A percentile compares a stretch with the other conserved stretches of the same genome.
Evolutionary conservation across 1,140 invertebrate genomes (phyloP).

Genomic region (Heliothis subflexa): DNA sequence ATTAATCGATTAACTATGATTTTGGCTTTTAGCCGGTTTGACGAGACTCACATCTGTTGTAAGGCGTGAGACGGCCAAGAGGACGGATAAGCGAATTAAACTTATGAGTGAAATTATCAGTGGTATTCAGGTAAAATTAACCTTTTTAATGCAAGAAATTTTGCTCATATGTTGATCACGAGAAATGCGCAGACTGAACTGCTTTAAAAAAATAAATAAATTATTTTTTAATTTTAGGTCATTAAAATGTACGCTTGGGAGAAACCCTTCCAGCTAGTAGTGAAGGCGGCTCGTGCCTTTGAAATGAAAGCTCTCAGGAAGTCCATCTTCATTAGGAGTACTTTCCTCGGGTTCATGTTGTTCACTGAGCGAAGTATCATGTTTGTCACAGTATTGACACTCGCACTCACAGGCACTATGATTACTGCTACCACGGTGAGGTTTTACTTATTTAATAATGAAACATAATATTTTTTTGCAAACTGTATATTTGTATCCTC

Average conservation of each 20-base stretch:
- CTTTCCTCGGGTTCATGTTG: slow-evolving; percentile 88
- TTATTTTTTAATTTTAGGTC: slow-evolving; percentile 82
- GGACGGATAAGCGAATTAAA: slow-evolving; percentile 92
- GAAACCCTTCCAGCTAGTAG: slow-evolving; percentile 87
- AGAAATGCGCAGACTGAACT: neutral
- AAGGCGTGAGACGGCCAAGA: slow-evolving; percentile 87
- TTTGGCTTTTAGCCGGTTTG: slow-evolving; percentile 64
- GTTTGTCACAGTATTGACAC: slow-evolving; percentile 88
- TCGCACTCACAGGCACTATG: slow-evolving; percentile 87
- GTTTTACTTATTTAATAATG: neutral
- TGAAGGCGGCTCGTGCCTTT: slow-evolving; percentile 83
- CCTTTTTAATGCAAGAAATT: no score
- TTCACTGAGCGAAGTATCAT: slow-evolving; percentile 89
- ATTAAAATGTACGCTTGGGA: slow-evolving; percentile 93
- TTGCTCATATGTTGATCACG: no score
- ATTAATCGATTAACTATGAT: neutral
- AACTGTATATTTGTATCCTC: no score
- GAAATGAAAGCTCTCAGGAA: slow-evolving; percentile 88
- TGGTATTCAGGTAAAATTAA: slow-evolving; percentile 88
- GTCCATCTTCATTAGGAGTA: slow-evolving; percentile 88
- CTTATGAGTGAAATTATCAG: slow-evolving; percentile 94
- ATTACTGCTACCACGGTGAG: slow-evolving; percentile 89
- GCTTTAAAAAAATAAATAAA: no score
- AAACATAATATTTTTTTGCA: no score
- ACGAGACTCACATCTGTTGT: slow-evolving; percentile 72